phyloP scores from a whole-genome alignment of 2,113 vertebrate species.

The Burhinus bistriatus region DNA sequence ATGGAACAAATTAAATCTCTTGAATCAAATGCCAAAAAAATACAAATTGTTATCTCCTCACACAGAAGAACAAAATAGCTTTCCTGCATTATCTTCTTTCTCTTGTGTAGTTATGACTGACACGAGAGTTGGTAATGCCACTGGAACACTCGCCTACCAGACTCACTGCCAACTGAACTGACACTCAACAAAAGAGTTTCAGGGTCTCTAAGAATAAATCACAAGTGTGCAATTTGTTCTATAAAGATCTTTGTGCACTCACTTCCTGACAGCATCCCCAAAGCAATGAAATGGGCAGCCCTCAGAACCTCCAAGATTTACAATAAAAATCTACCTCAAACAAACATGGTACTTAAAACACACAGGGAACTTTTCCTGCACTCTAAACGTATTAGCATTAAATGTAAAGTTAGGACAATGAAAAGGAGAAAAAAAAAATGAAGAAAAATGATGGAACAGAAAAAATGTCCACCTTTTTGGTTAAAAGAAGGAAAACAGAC shows the following conservation, averaged over 20 bases:
- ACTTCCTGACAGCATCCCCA: background rate
- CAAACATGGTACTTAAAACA: fast-evolving
- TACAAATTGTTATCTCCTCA: background rate
- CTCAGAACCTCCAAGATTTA: background rate
- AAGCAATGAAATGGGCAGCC: background rate
- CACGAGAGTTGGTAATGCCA: background rate
- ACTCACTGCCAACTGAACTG: background rate
- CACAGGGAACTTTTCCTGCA: background rate
- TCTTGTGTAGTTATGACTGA: background rate
- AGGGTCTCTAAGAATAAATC: background rate
- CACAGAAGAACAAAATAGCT: background rate
- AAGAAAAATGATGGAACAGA: background rate
- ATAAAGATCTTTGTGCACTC: background rate
- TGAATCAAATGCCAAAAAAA: background rate
- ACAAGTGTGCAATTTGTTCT: background rate
- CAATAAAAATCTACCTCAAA: background rate
- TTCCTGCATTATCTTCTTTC: background rate
- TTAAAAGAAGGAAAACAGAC: background rate
- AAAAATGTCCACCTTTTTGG: background rate
- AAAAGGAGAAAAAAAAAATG: background rate
- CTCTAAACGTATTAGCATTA: background rate
- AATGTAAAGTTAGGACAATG: background rate
- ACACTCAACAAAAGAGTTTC: background rate
- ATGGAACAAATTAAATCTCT: background rate
- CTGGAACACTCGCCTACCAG: background rate